These are phyloP conservation scores for Sebastes iracundus DNA, from an alignment of 2,797 vertebrate genomes.

Conservation along the genomic window DNA sequence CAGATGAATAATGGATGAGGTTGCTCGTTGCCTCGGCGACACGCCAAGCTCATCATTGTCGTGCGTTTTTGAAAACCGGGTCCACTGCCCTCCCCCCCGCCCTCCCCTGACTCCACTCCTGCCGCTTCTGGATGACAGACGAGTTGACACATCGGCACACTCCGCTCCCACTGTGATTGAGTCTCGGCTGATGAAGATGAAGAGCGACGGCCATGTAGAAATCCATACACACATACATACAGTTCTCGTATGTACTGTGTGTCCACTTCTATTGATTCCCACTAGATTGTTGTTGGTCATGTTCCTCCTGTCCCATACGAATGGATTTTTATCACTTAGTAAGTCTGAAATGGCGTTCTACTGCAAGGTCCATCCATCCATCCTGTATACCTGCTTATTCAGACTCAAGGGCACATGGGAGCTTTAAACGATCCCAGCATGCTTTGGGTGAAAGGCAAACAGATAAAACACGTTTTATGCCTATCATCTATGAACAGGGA, in stretches of 20 bases:
- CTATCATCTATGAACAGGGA: neutral
- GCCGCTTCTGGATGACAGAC: constrained; percentile 62
- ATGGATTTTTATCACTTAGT: neutral
- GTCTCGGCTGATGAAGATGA: constrained; percentile 61
- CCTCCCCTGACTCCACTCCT: constrained; percentile 36
- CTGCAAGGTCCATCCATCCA: neutral
- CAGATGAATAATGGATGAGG: constrained; percentile 82
- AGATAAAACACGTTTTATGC: neutral
- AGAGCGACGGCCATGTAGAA: constrained; percentile 33
- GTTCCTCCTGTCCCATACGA: neutral
- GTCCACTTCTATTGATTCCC: constrained; percentile 2
- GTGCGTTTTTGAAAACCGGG: constrained; percentile 40
- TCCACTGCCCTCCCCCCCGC: constrained; percentile 16
- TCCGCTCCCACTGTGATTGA: constrained; percentile 54
- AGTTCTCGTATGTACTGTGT: neutral
- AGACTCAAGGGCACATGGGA: neutral
- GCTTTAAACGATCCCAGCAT: neutral
- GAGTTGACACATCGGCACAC: constrained; percentile 43
- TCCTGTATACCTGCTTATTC: neutral
- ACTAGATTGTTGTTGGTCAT: neutral
- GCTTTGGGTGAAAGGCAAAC: neutral
- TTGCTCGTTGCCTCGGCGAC: constrained; percentile 65
- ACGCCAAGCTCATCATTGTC: constrained; percentile 68
- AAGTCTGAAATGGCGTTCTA: neutral
- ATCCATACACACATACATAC: neutral